Base-by-base conservation (phyloP, 2,888 invertebrate species). In the Rhagophthalmus giganteus region DNA sequence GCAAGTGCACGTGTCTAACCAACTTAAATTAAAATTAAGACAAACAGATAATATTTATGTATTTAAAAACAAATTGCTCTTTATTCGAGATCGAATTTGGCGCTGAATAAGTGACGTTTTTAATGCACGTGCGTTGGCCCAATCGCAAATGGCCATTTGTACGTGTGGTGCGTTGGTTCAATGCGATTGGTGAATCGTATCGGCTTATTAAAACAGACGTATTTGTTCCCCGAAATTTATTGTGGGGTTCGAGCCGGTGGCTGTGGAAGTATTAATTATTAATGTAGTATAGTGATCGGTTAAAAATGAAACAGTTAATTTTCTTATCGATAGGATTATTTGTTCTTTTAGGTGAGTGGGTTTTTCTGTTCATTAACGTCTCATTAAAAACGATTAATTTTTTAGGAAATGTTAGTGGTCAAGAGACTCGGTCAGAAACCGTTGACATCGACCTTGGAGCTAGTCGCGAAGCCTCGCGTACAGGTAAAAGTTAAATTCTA, bases 401-500 rank as follows among this genome's bases (percentile, higher is more conserved):
- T 20, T 3, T 20, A 20, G 20, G 20, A 20, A 73, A 74, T 62
- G 74, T 71, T 40, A 63, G 58, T 33, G 80, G 75, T 7, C 68
- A 76, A 16, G 81, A 81, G 49, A 78, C 74, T 26, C 77, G 76
- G 27, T 75, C 80, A 34, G 82, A 83, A 64, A 86, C 81, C 2
- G 81, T 88, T 41, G 90, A 92, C 37, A 78, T 82, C 20, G 90
- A 94, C 73, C 77, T 94, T 45, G 94, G 94, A 8, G 83, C 91
- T 33, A 90, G 87, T 56, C 81, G 90, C 58, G 93, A 95, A 74
- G 93, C 83, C 51, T 94, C 94, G 5, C 84, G 90, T 73, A 97
- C 96, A 71, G 91, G 91, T 91, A 70, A 70, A 65, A 55, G 30
- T 44, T 46, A 37, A 34, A 49, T 56, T 51, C 71, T 62, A 41